Conservation (phyloP, 2,113 vertebrate genomes). For the Spea multiplicata region DNA sequence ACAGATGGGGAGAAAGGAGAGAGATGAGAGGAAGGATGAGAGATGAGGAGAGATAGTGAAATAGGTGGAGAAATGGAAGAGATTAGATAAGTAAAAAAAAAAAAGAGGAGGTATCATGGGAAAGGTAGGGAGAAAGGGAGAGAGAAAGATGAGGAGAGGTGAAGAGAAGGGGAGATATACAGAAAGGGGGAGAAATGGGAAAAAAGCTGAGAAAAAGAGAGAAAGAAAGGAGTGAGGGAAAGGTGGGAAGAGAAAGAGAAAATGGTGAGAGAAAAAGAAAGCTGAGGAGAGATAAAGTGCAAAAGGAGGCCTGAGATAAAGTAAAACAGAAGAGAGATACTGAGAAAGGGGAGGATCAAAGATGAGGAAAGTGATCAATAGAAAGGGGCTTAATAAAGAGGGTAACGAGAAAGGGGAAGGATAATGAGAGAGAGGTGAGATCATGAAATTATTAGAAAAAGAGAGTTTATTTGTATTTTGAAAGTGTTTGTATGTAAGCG, state of each 20-base stretch:
- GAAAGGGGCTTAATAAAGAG: too few species aligned
- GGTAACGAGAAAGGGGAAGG: too few species aligned
- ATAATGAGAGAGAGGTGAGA: too few species aligned
- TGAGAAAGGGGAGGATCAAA: too few species aligned
- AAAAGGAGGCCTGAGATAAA: too few species aligned
- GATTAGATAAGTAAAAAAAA: too few species aligned
- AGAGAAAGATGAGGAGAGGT: accelerated
- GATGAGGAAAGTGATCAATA: too few species aligned
- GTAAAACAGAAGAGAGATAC: too few species aligned
- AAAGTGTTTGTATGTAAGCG: too few species aligned
- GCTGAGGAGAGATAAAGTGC: not conserved
- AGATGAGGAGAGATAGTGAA: not conserved
- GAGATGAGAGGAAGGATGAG: not conserved
- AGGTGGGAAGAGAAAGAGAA: not conserved
- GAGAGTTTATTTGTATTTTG: too few species aligned
- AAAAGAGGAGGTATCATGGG: too few species aligned
- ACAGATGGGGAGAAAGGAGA: not conserved
- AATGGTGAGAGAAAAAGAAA: not conserved
- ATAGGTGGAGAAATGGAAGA: not conserved
- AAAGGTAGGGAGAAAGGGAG: not conserved
- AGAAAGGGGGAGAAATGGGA: not conserved
- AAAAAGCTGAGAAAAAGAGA: not conserved
- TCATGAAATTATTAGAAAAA: too few species aligned
- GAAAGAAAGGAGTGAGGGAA: not conserved
- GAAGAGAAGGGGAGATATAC: not conserved